These are phyloP conservation scores for Cephalopachus bancanus DNA, from an alignment of 2,797 vertebrate species.

Conservation along the genomic window DNA sequence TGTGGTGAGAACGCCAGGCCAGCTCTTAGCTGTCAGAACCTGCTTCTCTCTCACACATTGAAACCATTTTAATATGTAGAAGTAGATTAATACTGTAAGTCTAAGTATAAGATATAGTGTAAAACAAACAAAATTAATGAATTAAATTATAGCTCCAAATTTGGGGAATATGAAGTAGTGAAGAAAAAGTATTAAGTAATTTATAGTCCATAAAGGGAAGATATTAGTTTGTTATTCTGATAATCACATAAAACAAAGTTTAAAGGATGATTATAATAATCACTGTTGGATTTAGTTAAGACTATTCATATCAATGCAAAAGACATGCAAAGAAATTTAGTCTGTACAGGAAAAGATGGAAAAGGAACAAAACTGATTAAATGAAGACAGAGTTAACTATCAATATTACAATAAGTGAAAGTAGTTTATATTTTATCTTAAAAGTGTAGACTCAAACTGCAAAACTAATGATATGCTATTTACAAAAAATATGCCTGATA, in stretches of 20 bases:
- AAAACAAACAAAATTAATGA: constrained; percentile 24
- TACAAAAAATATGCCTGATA: not conserved
- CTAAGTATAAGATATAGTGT: not conserved
- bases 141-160: not conserved
- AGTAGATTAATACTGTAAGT: not conserved
- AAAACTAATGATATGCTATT: not conserved
- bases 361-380: not conserved
- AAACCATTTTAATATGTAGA: not conserved
- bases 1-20: not conserved
- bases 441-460: not conserved
- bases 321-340: not conserved
- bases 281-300: not conserved
- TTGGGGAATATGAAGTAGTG: not conserved
- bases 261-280: not conserved
- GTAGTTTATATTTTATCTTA: not conserved
- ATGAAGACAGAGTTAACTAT: not conserved
- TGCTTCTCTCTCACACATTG: not conserved
- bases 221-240: not conserved
- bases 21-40: not conserved
- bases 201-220: not conserved
- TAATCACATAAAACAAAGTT: not conserved
- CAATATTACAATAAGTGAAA: not conserved
- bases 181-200: not conserved
- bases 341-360: not conserved
- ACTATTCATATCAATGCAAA: not conserved